Base-by-base conservation (phyloP, 37 sponge, comb jelly and placozoan species). In the Amphimedon queenslandica region DNA sequence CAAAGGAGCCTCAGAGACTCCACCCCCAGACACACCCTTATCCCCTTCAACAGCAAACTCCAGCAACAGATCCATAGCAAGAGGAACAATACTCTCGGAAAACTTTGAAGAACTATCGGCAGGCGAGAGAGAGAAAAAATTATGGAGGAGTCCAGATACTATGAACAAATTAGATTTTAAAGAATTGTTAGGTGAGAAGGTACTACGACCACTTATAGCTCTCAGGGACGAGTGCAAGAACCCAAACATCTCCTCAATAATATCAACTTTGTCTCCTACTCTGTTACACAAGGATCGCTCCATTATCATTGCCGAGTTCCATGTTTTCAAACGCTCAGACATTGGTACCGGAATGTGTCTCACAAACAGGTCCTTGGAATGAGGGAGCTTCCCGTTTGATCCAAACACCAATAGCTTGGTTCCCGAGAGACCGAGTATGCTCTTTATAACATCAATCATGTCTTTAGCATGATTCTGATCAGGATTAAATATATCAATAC, bases 81-180 rank as follows among this genome's bases (percentile, higher is more conserved):
- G 28, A 60, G 61, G 61, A n/a, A 60, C 27, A 11, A 60, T 25
- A 6, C 61, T 25, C 24, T 11, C 21, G 24, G 21, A n/a, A 60
- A 36, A 41, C 51, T 55, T 60, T 18, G 29, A 36, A 3, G 20
- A 31, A 61, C 70, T 63, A 18, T 53, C 32, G 2, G 21, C 3
- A 1, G 57, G 66, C 20, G n/a, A 28, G 27, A 80, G 61, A 2
- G 66, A 58, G 5, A 73, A 64, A 23, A 85, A 24, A 18, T 32
- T 23, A 11, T 18, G 25, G 23, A 78, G 58, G 23, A 85, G 58
- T 4, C 3, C 35, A 21, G 74, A 2, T 1, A 63, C 42, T 1
- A 80, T 75, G 11, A 60, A 60, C 29, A 90, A 41, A 0, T 71
- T 58, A 66, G 75, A 84, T 76, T 90, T 90, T 42, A 90, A 36